phyloP scores from a whole-genome alignment of 2,113 vertebrate genomes.

The Gorsachius goisagi region DNA sequence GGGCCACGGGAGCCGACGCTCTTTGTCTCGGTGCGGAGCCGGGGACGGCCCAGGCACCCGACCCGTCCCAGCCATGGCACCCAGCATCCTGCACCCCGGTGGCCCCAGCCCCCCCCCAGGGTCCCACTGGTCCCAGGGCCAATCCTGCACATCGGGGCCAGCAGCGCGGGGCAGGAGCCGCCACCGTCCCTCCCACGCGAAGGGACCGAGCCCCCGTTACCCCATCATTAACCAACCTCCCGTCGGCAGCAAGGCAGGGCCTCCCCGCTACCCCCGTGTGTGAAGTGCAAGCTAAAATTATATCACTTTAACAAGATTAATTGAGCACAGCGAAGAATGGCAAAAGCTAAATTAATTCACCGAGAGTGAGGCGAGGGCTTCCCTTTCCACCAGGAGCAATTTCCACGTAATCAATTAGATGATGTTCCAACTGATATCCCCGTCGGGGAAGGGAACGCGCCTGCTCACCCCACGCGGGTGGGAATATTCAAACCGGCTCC shows the following conservation, averaged over 20 bases:
- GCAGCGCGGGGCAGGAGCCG: rapidly evolving
- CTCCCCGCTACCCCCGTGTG: not conserved
- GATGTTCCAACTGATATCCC: conserved; percentile 1
- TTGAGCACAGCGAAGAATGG: not conserved
- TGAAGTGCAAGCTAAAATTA: not conserved
- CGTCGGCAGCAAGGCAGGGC: not conserved
- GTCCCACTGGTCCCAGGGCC: rapidly evolving
- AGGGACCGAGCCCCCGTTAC: not conserved
- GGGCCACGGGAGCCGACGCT: not conserved
- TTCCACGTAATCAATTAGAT: conserved; percentile 29
- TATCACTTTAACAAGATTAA: not conserved
- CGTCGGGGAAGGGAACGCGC: rapidly evolving
- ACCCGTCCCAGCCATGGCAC: not conserved
- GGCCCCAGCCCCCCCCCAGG: rapidly evolving
- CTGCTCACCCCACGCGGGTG: not conserved
- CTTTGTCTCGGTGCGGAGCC: not conserved
- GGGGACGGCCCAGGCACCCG: not conserved
- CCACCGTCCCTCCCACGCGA: rapidly evolving
- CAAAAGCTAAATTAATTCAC: conserved; percentile 30
- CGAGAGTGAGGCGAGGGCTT: not conserved
- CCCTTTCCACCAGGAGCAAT: conserved; percentile 37
- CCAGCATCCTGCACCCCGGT: not conserved
- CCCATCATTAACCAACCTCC: not conserved
- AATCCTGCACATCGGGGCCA: not conserved
- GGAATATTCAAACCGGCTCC: not conserved